Base-by-base conservation (phyloP, 2,888 invertebrate genomes). In the Drosophila ezoana region DNA sequence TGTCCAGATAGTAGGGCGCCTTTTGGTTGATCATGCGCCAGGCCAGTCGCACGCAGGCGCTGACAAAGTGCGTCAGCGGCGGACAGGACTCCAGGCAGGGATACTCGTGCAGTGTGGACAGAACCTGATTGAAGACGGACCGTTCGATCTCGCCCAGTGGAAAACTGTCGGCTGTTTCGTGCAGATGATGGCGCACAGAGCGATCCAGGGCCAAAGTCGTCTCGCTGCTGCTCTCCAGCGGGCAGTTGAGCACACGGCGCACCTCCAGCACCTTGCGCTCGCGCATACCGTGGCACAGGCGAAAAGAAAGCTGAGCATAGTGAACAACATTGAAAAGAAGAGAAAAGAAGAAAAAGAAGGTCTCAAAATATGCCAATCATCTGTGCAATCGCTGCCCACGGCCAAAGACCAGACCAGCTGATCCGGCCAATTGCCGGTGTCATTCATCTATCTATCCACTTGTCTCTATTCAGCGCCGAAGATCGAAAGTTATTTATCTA, bases 61-160 rank as follows among this genome's bases (percentile, higher is more conserved):
- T 94, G 56, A 97, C 96, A 91, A 97, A 97, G 80, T 95, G 95
- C 85, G 95, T 94, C 61, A 98, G 93, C 32, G 96, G 95, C 1
- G 94, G 94, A 90, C 97, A 98, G 1, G 94, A 93, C 77, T 95
- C 95, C 87, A 99, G 93, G 91, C 97, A 96, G 35, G 98, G 97
- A 93, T 98, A 99, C 93, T 98, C 98, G 90, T 97, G 97, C 16
- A 99, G 94, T 0, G 98, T 98, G 76, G 96, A 95, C 92, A 97
- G 95, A 74, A 99, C 95, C 93, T 95, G 95, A 78, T 93, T 94
- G 52, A 94, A 93, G 14, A 95, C 95, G 68, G 95, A 95, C 54
- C 94, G 92, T 90, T 95, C 95, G 4, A 95, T 95, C 65, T 95
- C 95, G 4, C 94, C 94, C 53, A 95, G 92, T 4, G 95, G 95